Conservation (phyloP, 2,113 vertebrate genomes). For the Acinonyx jubatus region DNA sequence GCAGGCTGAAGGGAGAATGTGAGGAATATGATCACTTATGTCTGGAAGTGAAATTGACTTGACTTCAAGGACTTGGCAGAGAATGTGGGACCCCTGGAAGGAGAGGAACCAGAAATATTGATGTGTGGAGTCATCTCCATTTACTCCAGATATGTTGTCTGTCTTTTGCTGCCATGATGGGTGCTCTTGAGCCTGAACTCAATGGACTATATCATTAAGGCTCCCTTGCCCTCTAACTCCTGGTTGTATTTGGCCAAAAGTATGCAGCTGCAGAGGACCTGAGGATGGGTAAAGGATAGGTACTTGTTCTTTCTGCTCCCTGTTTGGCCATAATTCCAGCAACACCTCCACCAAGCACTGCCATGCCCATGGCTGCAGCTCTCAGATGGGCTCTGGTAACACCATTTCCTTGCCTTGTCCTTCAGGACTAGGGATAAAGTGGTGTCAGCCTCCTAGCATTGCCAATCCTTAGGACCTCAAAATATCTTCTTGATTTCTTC, state of each 20-base stretch:
- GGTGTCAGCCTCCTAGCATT: not conserved
- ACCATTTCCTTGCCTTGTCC: not conserved
- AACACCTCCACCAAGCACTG: not conserved
- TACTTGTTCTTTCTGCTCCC: not conserved
- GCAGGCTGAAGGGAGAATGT: rapidly evolving
- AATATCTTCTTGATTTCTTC: not conserved
- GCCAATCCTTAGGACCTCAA: not conserved
- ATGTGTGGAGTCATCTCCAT: not conserved
- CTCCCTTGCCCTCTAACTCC: not conserved
- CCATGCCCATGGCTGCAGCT: rapidly evolving
- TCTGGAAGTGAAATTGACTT: not conserved
- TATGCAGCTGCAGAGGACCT: too few species aligned
- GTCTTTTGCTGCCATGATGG: not conserved
- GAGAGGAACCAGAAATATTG: not conserved
- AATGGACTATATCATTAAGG: not conserved
- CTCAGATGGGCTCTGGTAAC: not conserved
- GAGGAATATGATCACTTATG: rapidly evolving
- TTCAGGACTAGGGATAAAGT: not conserved
- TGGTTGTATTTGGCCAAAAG: not conserved
- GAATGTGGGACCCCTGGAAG: not conserved
- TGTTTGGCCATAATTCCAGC: not conserved
- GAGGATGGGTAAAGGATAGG: not conserved
- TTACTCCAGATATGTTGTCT: not conserved
- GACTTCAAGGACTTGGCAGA: not conserved
- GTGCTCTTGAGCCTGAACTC: not conserved